Evolutionary conservation across 2,888 invertebrate species (phyloP).

Genomic region (Trachelus iudaicus): DNA sequence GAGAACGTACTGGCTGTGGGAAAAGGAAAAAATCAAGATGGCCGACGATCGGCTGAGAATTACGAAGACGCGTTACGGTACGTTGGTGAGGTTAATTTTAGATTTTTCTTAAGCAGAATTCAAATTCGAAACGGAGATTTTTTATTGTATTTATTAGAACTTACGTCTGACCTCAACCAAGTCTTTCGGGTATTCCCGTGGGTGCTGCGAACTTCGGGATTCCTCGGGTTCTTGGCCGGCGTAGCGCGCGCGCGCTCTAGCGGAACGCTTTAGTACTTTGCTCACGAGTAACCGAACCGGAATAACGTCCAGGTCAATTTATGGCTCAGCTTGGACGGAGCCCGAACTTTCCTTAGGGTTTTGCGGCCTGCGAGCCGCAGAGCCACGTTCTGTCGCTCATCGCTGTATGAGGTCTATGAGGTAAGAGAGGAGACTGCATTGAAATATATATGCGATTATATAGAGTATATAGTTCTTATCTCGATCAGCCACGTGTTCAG

Average conservation of each 20-base stretch:
- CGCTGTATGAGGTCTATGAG: background rate
- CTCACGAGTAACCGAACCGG: background rate
- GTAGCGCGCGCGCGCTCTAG: background rate
- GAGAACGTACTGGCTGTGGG: background rate
- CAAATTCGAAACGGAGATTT: background rate
- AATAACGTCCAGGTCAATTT: background rate
- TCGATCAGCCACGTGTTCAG: background rate
- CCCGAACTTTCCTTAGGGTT: background rate
- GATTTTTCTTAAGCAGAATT: background rate
- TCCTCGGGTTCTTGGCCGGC: background rate
- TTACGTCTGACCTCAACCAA: background rate
- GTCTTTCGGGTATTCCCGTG: background rate
- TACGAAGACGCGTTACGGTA: background rate
- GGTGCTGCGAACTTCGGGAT: background rate
- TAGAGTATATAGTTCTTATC: background rate
- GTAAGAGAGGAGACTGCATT: background rate
- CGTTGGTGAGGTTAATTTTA: background rate
- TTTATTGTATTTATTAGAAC: background rate
- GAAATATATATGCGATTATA: background rate
- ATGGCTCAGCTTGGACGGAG: background rate
- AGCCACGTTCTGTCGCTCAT: background rate
- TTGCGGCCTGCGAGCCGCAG: background rate
- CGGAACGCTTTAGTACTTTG: background rate
- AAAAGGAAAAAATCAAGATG: background rate
- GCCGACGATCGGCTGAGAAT: background rate